These are phyloP conservation scores for Origma solitaria DNA, from an alignment of 2,113 vertebrate species.

Conservation along the genomic window DNA sequence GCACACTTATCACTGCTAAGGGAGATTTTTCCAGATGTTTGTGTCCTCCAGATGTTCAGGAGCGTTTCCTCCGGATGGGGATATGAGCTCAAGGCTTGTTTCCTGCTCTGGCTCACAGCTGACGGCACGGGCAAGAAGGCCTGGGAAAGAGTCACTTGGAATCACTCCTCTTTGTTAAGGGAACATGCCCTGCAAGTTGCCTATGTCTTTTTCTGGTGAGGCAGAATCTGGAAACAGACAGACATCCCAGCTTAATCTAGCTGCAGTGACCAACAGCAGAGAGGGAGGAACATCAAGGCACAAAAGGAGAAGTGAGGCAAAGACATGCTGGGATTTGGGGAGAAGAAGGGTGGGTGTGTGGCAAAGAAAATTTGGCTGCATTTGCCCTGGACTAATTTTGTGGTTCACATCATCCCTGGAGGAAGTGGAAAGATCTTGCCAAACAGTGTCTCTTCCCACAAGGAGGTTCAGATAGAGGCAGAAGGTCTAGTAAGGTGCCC, in stretches of 20 bases:
- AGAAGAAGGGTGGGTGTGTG: not conserved
- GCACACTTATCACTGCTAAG: not conserved
- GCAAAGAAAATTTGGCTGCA: not conserved
- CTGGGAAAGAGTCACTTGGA: not conserved
- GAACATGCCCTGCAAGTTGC: not conserved
- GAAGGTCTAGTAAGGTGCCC: not conserved
- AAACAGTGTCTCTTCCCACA: not conserved
- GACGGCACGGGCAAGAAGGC: not conserved
- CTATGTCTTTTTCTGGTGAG: not conserved
- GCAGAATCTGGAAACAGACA: not conserved
- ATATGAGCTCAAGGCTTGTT: not conserved
- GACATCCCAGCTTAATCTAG: not conserved
- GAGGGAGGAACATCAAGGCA: not conserved
- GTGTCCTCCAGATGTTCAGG: slow-evolving; percentile 48
- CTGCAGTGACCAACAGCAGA: not conserved
- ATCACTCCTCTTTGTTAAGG: not conserved
- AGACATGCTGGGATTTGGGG: not conserved
- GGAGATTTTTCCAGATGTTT: slow-evolving; percentile 54
- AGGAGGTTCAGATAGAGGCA: not conserved
- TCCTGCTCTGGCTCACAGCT: slow-evolving; percentile 51
- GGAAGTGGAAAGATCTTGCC: not conserved
- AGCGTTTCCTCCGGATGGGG: slow-evolving; percentile 28
- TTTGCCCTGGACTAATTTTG: not conserved
- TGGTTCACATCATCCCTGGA: not conserved
- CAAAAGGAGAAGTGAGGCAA: not conserved